phyloP scores from a whole-genome alignment of 1,140 invertebrate species.

The Danaus plexippus region DNA sequence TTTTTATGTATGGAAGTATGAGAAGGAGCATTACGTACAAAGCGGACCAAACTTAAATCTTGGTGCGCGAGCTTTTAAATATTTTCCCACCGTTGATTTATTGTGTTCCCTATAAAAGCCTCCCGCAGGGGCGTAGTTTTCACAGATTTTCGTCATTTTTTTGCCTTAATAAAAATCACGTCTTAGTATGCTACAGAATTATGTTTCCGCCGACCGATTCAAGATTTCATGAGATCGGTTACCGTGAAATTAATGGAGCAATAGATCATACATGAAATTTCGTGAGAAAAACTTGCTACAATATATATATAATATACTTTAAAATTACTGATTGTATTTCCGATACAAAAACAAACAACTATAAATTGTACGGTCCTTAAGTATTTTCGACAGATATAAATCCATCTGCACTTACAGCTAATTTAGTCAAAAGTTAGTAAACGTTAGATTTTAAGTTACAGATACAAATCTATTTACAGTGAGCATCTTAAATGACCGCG shows the following conservation, averaged over 20 bases:
- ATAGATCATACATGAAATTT: background rate
- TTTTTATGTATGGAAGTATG: too few relatives aligned
- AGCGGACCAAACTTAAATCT: constrained; percentile 36
- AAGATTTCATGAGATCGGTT: constrained; percentile 37
- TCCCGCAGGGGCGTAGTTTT: constrained; percentile 47
- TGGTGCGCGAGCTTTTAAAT: constrained; percentile 59
- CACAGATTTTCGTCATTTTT: constrained; percentile 54
- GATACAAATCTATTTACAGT: constrained; percentile 15
- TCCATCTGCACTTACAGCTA: constrained; percentile 4
- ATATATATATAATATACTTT: background rate
- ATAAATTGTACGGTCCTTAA: constrained; percentile 1
- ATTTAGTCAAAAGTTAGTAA: constrained; percentile 12
- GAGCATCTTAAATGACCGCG: too few relatives aligned
- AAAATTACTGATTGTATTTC: too few relatives aligned
- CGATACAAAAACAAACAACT: too few relatives aligned
- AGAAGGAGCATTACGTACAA: constrained; percentile 4
- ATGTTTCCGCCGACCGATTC: constrained; percentile 47
- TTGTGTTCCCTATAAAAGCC: constrained; percentile 59
- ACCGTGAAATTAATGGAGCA: constrained; percentile 44
- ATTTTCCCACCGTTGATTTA: constrained; percentile 63
- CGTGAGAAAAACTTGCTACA: too few relatives aligned
- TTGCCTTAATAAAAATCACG: constrained; percentile 58
- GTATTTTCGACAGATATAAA: constrained; percentile 5
- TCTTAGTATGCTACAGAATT: constrained; percentile 47
- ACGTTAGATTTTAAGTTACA: constrained; percentile 9